Evolutionary conservation across 2,113 vertebrate genomes (phyloP).

Genomic region (Balaeniceps rex): DNA sequence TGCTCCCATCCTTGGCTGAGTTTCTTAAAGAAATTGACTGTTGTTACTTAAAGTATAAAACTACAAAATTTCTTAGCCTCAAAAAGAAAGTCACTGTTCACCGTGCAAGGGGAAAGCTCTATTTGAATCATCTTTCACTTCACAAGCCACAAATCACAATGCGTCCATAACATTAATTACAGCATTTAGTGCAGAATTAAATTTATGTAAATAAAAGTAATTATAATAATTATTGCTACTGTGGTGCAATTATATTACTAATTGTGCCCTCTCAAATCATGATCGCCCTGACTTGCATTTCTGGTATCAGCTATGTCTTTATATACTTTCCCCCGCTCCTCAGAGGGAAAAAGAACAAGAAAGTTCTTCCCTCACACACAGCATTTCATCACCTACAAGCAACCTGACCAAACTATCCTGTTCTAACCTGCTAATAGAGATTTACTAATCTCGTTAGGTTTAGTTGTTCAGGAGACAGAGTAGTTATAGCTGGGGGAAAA

Average conservation of each 20-base stretch:
- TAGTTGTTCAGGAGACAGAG: neutral
- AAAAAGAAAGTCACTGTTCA: neutral
- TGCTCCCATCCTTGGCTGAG: neutral
- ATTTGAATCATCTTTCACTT: neutral
- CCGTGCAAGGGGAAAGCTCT: neutral
- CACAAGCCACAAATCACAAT: neutral
- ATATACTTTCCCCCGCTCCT: neutral
- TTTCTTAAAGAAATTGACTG: neutral
- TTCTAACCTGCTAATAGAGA: neutral
- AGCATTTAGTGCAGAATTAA: neutral
- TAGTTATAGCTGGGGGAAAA: neutral
- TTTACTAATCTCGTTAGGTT: neutral
- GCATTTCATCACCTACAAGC: neutral
- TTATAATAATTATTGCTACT: constrained; percentile 46
- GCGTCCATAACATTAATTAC: constrained; percentile 27
- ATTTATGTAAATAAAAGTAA: constrained; percentile 53
- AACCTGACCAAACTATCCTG: neutral
- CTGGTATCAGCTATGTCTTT: neutral
- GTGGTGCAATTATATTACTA: constrained; percentile 10
- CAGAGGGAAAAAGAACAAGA: neutral
- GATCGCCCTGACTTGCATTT: neutral
- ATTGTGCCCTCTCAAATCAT: neutral
- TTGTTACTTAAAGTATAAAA: neutral
- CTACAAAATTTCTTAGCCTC: neutral
- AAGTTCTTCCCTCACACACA: neutral